A percentile compares a stretch with the other conserved stretches of the same genome.
These are phyloP conservation scores for Ageneiosus marmoratus DNA, from an alignment of 2,113 vertebrate genomes.

Conservation along the genomic window DNA sequence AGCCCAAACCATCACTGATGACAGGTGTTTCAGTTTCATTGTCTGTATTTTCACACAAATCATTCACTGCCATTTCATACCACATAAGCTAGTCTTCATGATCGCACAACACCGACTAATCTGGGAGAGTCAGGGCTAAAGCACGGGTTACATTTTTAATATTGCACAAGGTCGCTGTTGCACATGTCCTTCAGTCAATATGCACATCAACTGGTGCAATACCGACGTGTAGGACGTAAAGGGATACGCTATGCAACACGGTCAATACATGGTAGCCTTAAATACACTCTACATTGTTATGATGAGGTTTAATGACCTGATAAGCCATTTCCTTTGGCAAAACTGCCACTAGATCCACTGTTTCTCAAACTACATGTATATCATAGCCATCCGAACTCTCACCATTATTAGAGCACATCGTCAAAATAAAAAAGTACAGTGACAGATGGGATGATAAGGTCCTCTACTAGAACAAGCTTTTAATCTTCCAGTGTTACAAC, in stretches of 20 bases:
- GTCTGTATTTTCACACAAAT: not conserved
- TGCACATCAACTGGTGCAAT: not conserved
- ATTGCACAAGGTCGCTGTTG: not conserved
- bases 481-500: not conserved
- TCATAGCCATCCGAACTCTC: not conserved
- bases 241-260: not conserved
- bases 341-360: not conserved
- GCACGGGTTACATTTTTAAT: not conserved
- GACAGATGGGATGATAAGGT: not conserved
- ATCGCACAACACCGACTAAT: not conserved
- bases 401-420: not conserved
- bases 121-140: not conserved
- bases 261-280: not conserved
- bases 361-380: not conserved
- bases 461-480: not conserved
- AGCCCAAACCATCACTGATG: too few species aligned
- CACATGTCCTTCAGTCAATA: not conserved
- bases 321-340: not conserved
- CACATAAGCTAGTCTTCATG: not conserved
- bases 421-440: not conserved
- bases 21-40: too few species aligned
- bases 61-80: not conserved
- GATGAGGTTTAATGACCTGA: not conserved
- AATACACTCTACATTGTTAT: not conserved
- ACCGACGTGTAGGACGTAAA: too few species aligned